Evolutionary conservation across 2,797 vertebrate genomes (phyloP), one percentile per base, ranked within the genome.

Genomic region (Fundulus diaphanus): DNA sequence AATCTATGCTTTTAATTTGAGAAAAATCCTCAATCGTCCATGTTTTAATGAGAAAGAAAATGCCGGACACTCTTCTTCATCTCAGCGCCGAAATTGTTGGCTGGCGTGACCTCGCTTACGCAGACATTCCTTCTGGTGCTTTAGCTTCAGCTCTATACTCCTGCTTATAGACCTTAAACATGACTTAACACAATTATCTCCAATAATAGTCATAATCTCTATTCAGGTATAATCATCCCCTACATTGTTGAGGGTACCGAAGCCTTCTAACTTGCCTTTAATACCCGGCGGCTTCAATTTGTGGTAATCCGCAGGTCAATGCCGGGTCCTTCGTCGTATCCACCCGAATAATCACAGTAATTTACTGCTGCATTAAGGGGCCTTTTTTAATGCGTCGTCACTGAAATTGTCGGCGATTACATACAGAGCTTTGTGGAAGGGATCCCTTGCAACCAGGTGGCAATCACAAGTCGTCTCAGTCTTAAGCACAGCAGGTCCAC

Each of bases 301-400:
- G 68, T 49, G 46, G 81, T 91, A 90, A 93, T 91, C 89, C 82
- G 68, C 77, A 44, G 80, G 83, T 85, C 80, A 76, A 74, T 78
- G 67, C 51, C 4, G 80, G 77, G 78, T 83, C 75, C 80, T 81
- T 82, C 42, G 83, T 88, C 81, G 77, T 72, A 85, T 78, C 83
- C 89, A 80, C 82, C 80, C 68, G 85, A 80, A 83, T 84, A 94
- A 95, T 95, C 92, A 93, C 82, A 91, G 90, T 93, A 49, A 95
- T 94, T 95, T 94, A 81, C 81, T 78, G 85, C 86, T 68, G 76
- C 90, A 93, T 93, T 92, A 90, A 90, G 78, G 88, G 78, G 86
- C 86, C 76, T 91, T 86, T 89, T 72, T 66, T 70, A 85, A 59
- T 69, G 78, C 82, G 78, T 88, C 85, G 78, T 85, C 66, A 67